Conservation (phyloP, 1,140 invertebrate genomes). For the Cryptotermes secundus region DNA sequence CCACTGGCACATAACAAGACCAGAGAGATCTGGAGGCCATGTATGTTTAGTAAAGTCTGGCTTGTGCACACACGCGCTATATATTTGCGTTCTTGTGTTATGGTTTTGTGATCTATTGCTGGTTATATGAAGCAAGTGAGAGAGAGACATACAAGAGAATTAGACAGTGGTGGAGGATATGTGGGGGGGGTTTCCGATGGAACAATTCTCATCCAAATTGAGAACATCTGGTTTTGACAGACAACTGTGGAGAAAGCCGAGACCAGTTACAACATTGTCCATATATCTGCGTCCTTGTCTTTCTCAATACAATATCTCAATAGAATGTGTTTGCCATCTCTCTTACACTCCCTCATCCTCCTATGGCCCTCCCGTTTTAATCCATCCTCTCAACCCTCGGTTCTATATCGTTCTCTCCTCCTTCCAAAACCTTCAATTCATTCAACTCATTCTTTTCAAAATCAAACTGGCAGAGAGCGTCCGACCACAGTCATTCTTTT, state of each 20-base stretch:
- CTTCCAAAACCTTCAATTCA: conserved; percentile 13
- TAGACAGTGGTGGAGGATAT: neutral
- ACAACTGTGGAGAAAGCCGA: conserved; percentile 23
- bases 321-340: neutral
- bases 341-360: neutral
- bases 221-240: conserved; percentile 36
- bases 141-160: neutral
- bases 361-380: neutral
- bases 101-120: neutral
- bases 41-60: neutral
- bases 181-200: neutral
- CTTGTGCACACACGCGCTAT: neutral
- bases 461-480: conserved; percentile 18
- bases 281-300: neutral
- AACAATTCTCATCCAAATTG: conserved; percentile 35
- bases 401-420: neutral
- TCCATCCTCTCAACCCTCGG: neutral
- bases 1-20: neutral
- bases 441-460: conserved; percentile 14
- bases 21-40: neutral
- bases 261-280: conserved; percentile 14
- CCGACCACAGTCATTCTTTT: conserved; percentile 4
- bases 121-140: neutral
- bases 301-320: neutral
- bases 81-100: neutral